Conservation (phyloP, 2,113 vertebrate species). For the Strigops habroptila region DNA sequence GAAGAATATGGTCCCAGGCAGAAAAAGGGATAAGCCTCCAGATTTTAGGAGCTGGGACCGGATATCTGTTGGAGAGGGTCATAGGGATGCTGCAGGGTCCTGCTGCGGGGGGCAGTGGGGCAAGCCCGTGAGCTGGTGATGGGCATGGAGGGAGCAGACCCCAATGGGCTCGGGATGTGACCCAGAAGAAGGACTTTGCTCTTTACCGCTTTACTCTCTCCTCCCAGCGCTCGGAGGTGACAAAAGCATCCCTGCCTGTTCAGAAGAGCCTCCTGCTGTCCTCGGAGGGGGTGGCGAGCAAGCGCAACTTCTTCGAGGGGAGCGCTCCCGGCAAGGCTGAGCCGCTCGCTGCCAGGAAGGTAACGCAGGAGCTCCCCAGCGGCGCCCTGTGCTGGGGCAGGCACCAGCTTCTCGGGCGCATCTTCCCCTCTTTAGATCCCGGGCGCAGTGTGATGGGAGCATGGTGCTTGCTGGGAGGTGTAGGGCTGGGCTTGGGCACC, state of each 20-base stretch:
- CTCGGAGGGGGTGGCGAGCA: constrained; percentile 85
- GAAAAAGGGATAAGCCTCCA: not conserved
- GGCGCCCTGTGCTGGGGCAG: not conserved
- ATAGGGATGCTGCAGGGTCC: not conserved
- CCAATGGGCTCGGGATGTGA: rapidly evolving
- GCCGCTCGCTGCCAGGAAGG: constrained; percentile 63
- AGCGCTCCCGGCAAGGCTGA: constrained; percentile 48
- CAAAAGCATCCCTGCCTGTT: constrained; percentile 61
- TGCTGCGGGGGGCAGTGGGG: not conserved
- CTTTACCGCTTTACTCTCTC: not conserved
- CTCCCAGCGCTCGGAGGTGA: constrained; percentile 78
- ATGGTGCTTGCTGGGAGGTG: not conserved
- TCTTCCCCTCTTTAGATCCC: not conserved
- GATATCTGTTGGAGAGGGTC: not conserved
- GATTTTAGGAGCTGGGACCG: not conserved
- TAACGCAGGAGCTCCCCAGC: constrained; percentile 25
- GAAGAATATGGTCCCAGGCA: not conserved
- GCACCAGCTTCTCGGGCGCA: not conserved
- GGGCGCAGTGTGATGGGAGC: not conserved
- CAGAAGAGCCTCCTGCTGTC: constrained; percentile 74
- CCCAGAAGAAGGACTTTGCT: not conserved
- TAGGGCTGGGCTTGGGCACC: not conserved
- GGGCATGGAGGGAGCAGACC: not conserved
- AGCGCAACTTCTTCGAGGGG: constrained; percentile 87
- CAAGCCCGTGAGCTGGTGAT: not conserved